Conservation (phyloP, 2,888 invertebrate species). For the Lottia scabra region DNA sequence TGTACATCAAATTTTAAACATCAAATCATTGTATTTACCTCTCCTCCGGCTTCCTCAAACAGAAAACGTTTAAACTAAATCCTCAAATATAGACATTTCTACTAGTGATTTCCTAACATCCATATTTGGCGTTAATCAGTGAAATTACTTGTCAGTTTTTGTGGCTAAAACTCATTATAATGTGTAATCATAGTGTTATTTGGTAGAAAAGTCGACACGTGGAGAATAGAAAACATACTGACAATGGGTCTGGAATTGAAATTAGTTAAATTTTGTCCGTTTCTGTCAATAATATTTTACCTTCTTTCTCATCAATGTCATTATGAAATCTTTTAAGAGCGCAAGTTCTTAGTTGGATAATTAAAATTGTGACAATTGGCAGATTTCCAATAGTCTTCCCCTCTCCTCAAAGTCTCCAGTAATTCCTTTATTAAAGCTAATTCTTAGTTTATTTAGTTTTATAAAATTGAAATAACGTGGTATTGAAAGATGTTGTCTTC, state of each 20-base stretch:
- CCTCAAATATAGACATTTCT: slow-evolving; percentile 3
- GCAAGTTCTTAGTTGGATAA: neutral
- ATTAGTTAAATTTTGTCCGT: slow-evolving; percentile 3
- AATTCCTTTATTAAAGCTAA: too few species aligned
- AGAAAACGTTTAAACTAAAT: neutral
- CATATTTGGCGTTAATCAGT: neutral
- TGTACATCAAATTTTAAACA: neutral
- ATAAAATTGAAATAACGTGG: too few species aligned
- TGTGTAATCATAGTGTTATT: neutral
- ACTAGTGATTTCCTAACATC: neutral
- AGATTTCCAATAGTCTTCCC: neutral
- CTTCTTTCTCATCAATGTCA: slow-evolving; percentile 5
- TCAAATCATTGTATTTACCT: neutral
- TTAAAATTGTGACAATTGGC: neutral
- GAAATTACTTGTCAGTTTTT: slow-evolving; percentile 7
- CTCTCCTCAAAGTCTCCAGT: too few species aligned
- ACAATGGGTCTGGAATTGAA: slow-evolving; percentile 7
- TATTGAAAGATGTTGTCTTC: too few species aligned
- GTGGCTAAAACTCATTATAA: slow-evolving; percentile 4
- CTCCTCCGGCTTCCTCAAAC: neutral
- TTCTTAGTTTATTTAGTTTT: too few species aligned
- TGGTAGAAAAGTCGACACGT: neutral
- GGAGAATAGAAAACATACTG: neutral
- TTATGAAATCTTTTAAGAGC: neutral
- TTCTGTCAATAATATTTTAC: slow-evolving; percentile 4